Evolutionary conservation across 2,797 vertebrate species (phyloP).

Genomic region (Naso thynnoides): DNA sequence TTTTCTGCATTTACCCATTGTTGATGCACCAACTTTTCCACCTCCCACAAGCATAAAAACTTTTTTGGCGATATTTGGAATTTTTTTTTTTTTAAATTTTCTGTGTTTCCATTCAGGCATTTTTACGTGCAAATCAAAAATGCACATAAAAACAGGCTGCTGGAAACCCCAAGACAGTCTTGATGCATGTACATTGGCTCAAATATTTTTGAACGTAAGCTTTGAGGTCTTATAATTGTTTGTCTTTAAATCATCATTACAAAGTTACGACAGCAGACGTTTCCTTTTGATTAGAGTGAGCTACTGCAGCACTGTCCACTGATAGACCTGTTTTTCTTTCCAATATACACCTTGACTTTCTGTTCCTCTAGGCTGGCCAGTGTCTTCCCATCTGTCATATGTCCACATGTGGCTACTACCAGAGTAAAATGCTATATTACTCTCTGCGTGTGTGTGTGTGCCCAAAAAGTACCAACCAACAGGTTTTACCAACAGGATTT

Average conservation of each 20-base stretch:
- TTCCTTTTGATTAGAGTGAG: not conserved
- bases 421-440: not conserved
- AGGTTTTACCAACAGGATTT: not conserved
- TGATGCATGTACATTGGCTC: not conserved
- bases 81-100: no score
- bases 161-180: no score
- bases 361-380: not conserved
- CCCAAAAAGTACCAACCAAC: not conserved
- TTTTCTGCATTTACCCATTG: no score
- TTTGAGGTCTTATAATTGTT: not conserved
- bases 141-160: no score
- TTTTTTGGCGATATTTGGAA: no score
- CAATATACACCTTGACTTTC: conserved; percentile 5
- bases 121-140: no score
- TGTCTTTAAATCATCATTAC: not conserved
- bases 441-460: not conserved
- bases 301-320: not conserved
- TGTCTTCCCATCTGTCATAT: conserved; percentile 7
- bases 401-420: conserved; percentile 3
- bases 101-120: no score
- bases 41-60: no score
- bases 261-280: conserved; percentile 10
- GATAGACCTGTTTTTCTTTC: conserved; percentile 10
- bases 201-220: not conserved
- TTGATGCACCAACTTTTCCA: no score